Percentiles rank a stretch among this genome's conserved stretches.
Conservation (phyloP, 2,888 invertebrate genomes). For the Rugalucina vietnamica region DNA sequence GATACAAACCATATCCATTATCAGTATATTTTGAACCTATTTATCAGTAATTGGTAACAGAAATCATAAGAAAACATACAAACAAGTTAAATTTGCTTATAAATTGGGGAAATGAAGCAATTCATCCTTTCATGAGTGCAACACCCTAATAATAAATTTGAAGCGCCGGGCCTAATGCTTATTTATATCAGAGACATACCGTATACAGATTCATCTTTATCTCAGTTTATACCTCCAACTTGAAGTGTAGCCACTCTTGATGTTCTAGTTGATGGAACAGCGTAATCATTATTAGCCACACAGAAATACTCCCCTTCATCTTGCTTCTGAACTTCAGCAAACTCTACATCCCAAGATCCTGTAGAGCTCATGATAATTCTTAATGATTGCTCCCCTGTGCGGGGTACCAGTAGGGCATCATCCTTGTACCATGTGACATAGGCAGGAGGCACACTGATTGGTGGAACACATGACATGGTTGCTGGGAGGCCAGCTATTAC, state of each 20-base stretch:
- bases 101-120: too few relatives aligned
- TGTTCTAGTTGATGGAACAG: constrained; percentile 73
- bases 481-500: constrained; percentile 74
- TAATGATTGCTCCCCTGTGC: constrained; percentile 56
- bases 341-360: constrained; percentile 71
- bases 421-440: constrained; percentile 81
- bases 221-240: constrained; percentile 80
- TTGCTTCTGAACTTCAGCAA: constrained; percentile 71
- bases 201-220: too few relatives aligned
- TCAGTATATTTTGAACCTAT: too few relatives aligned
- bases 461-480: constrained; percentile 80
- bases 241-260: constrained; percentile 70
- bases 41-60: too few relatives aligned
- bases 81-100: too few relatives aligned
- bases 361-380: constrained; percentile 52
- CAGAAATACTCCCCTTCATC: constrained; percentile 80
- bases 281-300: constrained; percentile 74
- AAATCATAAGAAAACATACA: too few relatives aligned
- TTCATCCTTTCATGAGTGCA: too few relatives aligned
- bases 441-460: constrained; percentile 80
- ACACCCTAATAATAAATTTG: too few relatives aligned
- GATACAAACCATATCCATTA: too few relatives aligned
- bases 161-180: too few relatives aligned
- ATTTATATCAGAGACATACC: too few relatives aligned
- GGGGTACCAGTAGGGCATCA: constrained; percentile 63